Base-by-base conservation (phyloP, 2,888 invertebrate genomes). In the Ashinkailepas kermadecensis region DNA sequence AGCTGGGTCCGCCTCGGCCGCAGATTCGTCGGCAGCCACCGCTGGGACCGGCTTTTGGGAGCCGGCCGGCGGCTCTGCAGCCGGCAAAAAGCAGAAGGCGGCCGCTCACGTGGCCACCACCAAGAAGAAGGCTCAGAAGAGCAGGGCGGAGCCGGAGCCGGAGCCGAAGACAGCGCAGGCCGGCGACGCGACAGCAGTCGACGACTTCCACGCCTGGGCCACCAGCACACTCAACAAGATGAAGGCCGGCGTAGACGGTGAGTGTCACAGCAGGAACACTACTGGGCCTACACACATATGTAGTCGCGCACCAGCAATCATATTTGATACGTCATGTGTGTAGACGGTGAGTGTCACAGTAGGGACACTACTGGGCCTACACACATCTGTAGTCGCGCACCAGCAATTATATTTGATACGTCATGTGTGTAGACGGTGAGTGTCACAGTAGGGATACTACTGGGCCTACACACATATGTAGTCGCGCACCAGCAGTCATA, bases 61-160 rank as follows among this genome's bases (percentile, higher is more conserved):
- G 23, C 58, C 79, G 58, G 56, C n/a, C 58, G 57, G 18, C 78
- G 58, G 23, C 56, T 9, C n/a, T 58, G 58, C 23, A 13, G 79
- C 23, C 58, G 79, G 58, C 58, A 58, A 58, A 6, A 58, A 81
- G 81, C 82, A 81, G 82, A 74, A 74, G 74, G 74, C 54, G 21
- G 70, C 15, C 8, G 21, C 21, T 9, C 74, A 18, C 54, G 21
- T 9, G 56, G 79, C 82, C 79, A 70, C 82, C 58, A 21, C 23
- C 9, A 59, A 59, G 57, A 57, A 59, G 58, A 58, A 58, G 58
- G n/a, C 57, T 11, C 74, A 83, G 21, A 84, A 83, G 83, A 84
- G 65, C 15, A 81, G 65, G 81, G 81, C 59, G 23, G 83, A 79
- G 83, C 82, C 81, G 81, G 82, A 82, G 78, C 80, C 80, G 58